phyloP scores from a whole-genome alignment of 2,888 invertebrate species.

The Acronicta psi region DNA sequence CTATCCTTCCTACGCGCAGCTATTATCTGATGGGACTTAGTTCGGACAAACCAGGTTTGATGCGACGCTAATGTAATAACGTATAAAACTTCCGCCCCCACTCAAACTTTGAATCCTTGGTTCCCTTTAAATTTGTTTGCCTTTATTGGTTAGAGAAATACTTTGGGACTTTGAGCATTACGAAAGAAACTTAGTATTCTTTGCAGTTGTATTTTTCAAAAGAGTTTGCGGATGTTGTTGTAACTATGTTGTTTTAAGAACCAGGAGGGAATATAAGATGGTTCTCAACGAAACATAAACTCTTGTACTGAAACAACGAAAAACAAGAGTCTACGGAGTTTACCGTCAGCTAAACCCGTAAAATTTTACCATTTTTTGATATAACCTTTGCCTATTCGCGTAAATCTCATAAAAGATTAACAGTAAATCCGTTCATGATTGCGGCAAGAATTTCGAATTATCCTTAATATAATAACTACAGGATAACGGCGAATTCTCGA shows the following conservation, averaged over 20 bases:
- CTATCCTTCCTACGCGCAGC: conserved; percentile 83
- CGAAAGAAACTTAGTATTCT: conserved; percentile 34
- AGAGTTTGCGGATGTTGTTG: conserved; percentile 17
- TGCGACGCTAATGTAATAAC: conserved; percentile 74
- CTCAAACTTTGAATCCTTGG: conserved; percentile 55
- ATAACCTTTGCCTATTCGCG: neutral
- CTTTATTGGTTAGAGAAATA: conserved; percentile 56
- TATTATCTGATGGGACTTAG: conserved; percentile 80
- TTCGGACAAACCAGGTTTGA: conserved; percentile 74
- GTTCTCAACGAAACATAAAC: neutral
- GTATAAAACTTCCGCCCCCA: conserved; percentile 69
- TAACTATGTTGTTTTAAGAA: conserved; percentile 10
- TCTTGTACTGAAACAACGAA: neutral
- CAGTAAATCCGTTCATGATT: conserved; percentile 1
- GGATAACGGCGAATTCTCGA: neutral
- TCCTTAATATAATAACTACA: conserved; percentile 1
- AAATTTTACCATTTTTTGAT: neutral
- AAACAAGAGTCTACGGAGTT: neutral
- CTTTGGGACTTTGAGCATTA: conserved; percentile 45
- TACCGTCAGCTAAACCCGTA: neutral
- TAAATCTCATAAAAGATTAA: conserved; percentile 6
- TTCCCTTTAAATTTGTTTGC: conserved; percentile 56
- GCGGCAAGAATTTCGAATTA: neutral
- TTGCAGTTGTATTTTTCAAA: conserved; percentile 34
- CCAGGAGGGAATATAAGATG: neutral